Conservation (phyloP, 2,888 invertebrate genomes). For the Eilema depressum region DNA sequence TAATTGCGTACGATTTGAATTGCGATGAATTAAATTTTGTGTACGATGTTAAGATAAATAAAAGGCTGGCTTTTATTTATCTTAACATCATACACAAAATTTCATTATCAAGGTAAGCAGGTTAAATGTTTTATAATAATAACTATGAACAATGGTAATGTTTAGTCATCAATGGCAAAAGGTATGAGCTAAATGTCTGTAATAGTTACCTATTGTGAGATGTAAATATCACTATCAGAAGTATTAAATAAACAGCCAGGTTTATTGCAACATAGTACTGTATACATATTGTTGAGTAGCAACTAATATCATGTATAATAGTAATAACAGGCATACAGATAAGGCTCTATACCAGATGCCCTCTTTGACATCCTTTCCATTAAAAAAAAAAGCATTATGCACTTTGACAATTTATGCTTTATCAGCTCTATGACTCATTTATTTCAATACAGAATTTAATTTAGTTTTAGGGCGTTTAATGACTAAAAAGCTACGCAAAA, state of each 20-base stretch:
- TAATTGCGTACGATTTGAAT: too few species aligned
- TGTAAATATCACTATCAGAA: neutral
- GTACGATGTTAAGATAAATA: too few species aligned
- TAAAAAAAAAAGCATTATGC: neutral
- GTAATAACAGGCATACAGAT: neutral
- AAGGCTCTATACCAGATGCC: constrained; percentile 24
- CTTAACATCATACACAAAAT: neutral
- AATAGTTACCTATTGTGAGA: neutral
- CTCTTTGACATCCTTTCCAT: constrained; percentile 19
- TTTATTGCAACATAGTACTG: neutral
- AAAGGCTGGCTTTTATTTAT: too few species aligned
- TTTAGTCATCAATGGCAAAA: neutral
- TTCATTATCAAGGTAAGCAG: neutral
- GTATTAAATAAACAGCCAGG: neutral
- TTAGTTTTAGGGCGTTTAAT: constrained; percentile 7
- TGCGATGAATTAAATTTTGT: too few species aligned
- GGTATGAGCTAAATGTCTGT: neutral
- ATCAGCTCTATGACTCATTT: neutral
- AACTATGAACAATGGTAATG: neutral
- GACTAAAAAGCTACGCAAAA: constrained; percentile 16
- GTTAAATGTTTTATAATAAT: too few species aligned
- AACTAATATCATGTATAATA: neutral
- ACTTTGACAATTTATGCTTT: neutral
- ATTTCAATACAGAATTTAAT: neutral
- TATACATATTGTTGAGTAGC: neutral